A percentile compares a stretch with the other conserved stretches of the same genome.
These are phyloP conservation scores for Ascaphus truei DNA, from an alignment of 2,113 vertebrate genomes.

Conservation along the genomic window DNA sequence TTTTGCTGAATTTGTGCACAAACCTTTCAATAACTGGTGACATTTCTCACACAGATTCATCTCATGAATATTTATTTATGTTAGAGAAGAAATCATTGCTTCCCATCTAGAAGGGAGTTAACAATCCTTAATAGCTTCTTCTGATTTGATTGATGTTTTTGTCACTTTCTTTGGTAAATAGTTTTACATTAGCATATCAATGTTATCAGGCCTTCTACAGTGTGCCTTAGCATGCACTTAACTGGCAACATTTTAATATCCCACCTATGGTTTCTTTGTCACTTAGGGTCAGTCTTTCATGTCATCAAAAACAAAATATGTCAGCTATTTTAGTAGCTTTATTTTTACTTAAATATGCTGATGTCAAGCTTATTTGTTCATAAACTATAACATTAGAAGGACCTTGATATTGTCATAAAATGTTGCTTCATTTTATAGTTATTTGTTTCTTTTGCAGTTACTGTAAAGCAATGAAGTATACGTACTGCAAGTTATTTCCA, in stretches of 20 bases:
- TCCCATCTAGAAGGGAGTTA: constrained; percentile 74
- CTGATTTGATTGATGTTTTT: constrained; percentile 81
- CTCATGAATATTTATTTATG: constrained; percentile 78
- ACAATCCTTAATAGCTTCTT: constrained; percentile 75
- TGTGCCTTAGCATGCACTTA: constrained; percentile 58
- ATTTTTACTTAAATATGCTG: constrained; percentile 21
- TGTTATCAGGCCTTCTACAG: constrained; percentile 66
- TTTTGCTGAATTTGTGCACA: constrained; percentile 17
- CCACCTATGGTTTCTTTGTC: constrained; percentile 58
- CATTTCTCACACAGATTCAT: constrained; percentile 62
- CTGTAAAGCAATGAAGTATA: constrained; percentile 26
- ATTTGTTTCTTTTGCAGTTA: constrained; percentile 14
- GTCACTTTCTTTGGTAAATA: constrained; percentile 77
- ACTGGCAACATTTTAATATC: constrained; percentile 72
- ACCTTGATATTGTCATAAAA: constrained; percentile 24
- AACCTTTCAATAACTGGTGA: constrained; percentile 50
- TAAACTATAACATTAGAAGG: constrained; percentile 19
- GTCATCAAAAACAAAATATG: constrained; percentile 30
- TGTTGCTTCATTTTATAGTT: constrained; percentile 17
- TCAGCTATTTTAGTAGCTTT: constrained; percentile 26
- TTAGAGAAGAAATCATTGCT: constrained; percentile 73
- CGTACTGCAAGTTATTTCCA: constrained; percentile 1
- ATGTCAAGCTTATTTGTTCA: constrained; percentile 24
- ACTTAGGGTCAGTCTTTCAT: constrained; percentile 46
- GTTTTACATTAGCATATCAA: constrained; percentile 73